A percentile compares a stretch with the other conserved stretches of the same genome.
Conservation (phyloP, 2,113 vertebrate species). For the Fukomys damarensis region DNA sequence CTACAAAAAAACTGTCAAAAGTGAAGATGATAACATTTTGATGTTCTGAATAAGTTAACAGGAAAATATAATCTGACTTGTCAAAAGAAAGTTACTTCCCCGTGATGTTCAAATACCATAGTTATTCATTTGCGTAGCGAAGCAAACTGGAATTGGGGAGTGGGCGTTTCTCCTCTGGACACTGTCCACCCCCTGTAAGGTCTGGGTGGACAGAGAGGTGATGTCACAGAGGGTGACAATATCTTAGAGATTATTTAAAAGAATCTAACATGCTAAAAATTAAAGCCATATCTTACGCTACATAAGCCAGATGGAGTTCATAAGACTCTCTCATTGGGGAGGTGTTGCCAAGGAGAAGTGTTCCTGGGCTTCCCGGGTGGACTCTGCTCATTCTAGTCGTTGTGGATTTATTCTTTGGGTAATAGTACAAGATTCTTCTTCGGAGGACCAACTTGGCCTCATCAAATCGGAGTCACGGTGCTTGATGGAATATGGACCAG, state of each 20-base stretch:
- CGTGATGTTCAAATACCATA: neutral
- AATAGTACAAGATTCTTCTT: neutral
- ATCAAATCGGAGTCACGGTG: neutral
- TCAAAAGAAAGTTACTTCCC: neutral
- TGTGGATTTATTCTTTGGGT: neutral
- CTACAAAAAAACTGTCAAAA: neutral
- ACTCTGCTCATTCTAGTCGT: neutral
- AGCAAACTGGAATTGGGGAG: neutral
- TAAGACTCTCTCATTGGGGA: neutral
- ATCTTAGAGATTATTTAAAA: conserved; percentile 1
- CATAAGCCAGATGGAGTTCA: neutral
- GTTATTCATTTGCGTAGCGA: neutral
- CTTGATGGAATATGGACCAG: neutral
- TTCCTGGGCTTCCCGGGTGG: neutral
- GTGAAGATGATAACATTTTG: neutral
- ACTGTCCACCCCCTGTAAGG: neutral
- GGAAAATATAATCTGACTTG: neutral
- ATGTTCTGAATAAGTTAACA: neutral
- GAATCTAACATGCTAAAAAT: neutral
- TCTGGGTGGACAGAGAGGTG: neutral
- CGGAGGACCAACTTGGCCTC: neutral
- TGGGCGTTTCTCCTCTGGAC: neutral
- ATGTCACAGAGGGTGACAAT: neutral
- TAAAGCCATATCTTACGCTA: neutral
- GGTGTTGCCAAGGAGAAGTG: neutral